phyloP scores from a whole-genome alignment of 2,888 invertebrate species.

The Prenolepis imparis region DNA sequence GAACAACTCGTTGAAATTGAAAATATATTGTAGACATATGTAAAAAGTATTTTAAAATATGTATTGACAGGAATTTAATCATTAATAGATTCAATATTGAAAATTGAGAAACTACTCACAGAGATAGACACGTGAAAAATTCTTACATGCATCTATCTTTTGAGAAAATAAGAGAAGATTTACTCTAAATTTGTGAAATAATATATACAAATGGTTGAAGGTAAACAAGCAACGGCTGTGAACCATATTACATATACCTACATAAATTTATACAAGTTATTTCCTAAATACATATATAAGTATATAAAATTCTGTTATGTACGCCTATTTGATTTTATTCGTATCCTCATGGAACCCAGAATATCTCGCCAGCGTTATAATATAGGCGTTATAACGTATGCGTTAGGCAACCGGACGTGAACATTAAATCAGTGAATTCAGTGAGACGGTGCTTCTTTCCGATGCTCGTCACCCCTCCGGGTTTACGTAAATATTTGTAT shows the following conservation, averaged over 20 bases:
- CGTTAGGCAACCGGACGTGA: slow-evolving; percentile 27
- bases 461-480: background rate
- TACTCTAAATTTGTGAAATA: background rate
- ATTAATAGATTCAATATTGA: background rate
- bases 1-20: background rate
- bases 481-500: slow-evolving; percentile 62
- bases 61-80: background rate
- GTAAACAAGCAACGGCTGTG: background rate
- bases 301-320: slow-evolving; percentile 38
- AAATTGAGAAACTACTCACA: background rate
- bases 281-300: slow-evolving; percentile 21
- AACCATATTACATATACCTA: background rate
- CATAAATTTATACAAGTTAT: slow-evolving; percentile 7
- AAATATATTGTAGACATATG: background rate
- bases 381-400: slow-evolving; percentile 10
- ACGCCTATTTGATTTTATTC: background rate
- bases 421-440: slow-evolving; percentile 45
- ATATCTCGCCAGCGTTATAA: slow-evolving; percentile 12
- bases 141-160: background rate
- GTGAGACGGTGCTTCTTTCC: slow-evolving; percentile 37
- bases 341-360: background rate
- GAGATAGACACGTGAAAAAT: background rate
- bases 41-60: background rate
- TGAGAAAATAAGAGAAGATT: background rate
- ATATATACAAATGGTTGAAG: background rate